Conservation (phyloP, 1,140 invertebrate species). For the Ctenoplectra terminalis region DNA sequence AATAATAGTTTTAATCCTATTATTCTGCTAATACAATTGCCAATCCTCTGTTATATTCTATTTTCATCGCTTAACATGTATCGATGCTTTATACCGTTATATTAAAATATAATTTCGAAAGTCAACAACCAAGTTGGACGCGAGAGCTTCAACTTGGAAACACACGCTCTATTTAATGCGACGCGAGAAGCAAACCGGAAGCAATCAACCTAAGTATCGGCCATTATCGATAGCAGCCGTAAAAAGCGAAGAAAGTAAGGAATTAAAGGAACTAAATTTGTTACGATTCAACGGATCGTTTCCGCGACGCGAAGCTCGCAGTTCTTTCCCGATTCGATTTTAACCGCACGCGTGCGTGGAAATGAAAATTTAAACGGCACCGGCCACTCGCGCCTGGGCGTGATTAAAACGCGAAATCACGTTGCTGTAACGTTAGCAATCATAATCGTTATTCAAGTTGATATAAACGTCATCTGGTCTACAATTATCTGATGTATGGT, state of each 20-base stretch:
- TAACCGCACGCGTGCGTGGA: not conserved
- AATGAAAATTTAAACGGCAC: slow-evolving; percentile 25
- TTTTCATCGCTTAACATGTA: not conserved
- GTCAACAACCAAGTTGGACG: not conserved
- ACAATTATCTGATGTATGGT: slow-evolving; percentile 46
- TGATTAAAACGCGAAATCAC: not conserved
- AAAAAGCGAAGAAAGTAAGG: too few species aligned
- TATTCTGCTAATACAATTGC: too few species aligned
- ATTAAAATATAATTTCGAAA: not conserved
- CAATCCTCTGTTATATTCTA: too few species aligned
- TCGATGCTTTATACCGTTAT: not conserved
- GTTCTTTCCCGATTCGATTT: slow-evolving; percentile 15
- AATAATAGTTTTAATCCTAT: too few species aligned
- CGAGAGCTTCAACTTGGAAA: too few species aligned
- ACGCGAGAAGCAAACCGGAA: too few species aligned
- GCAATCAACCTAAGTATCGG: too few species aligned
- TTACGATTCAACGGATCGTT: not conserved
- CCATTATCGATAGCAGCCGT: not conserved
- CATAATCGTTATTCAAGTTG: slow-evolving; percentile 33
- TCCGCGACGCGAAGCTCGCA: not conserved
- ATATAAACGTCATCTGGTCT: slow-evolving; percentile 45
- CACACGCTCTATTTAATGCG: too few species aligned
- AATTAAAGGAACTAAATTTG: not conserved
- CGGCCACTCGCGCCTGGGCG: not conserved
- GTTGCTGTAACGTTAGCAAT: slow-evolving; percentile 26